These are phyloP conservation scores for Colletes collaris DNA, from an alignment of 2,888 invertebrate species.

Conservation along the genomic window DNA sequence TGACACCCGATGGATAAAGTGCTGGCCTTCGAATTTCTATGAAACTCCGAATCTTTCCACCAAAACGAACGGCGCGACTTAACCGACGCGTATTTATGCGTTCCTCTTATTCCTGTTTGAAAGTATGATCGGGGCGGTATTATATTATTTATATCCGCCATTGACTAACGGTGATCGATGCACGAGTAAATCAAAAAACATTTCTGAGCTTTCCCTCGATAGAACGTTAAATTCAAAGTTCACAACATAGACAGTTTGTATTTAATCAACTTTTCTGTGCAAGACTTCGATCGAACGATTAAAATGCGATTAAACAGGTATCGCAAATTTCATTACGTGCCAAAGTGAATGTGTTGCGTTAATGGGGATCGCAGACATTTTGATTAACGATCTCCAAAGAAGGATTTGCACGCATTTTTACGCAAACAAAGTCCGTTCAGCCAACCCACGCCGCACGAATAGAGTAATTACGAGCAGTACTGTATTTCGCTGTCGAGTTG, in stretches of 20 bases:
- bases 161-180: too few species aligned
- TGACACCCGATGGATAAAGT: slow-evolving; percentile 68
- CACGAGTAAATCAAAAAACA: too few species aligned
- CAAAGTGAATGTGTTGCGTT: too few species aligned
- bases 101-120: neutral
- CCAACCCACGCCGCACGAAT: slow-evolving; percentile 2
- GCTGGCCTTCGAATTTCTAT: slow-evolving; percentile 61
- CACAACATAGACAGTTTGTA: too few species aligned
- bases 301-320: too few species aligned
- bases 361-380: neutral
- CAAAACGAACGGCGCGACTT: slow-evolving; percentile 7
- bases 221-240: too few species aligned
- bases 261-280: too few species aligned
- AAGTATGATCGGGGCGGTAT: slow-evolving; percentile 7
- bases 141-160: too few species aligned
- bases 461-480: slow-evolving; percentile 7
- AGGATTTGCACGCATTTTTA: neutral
- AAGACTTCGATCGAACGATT: too few species aligned
- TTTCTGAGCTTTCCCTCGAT: too few species aligned
- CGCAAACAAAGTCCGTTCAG: neutral
- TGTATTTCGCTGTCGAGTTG: slow-evolving; percentile 7
- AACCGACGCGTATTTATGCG: slow-evolving; percentile 24
- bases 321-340: too few species aligned
- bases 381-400: neutral
- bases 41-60: slow-evolving; percentile 58